These are phyloP conservation scores for Melipona bicolor DNA, from an alignment of 2,888 invertebrate species.

Conservation along the genomic window DNA sequence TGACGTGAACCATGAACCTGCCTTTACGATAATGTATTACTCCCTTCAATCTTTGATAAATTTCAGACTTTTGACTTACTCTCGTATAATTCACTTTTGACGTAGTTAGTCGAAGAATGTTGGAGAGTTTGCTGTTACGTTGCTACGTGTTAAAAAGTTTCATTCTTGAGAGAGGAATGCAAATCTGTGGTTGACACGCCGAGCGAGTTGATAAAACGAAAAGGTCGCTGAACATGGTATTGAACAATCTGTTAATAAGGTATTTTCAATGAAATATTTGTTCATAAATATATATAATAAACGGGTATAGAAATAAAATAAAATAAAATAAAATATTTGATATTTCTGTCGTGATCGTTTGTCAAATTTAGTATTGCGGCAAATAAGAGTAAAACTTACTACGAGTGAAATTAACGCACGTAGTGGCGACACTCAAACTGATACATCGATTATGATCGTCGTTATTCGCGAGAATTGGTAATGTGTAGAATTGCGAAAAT, in stretches of 20 bases:
- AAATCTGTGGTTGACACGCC: neutral
- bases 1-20: neutral
- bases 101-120: neutral
- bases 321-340: neutral
- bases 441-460: conserved; percentile 34
- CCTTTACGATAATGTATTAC: neutral
- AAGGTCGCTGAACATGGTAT: no score
- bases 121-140: neutral
- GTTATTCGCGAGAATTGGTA: conserved; percentile 45
- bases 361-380: neutral
- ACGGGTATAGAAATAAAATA: no score
- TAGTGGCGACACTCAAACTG: conserved; percentile 11
- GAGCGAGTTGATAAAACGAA: no score
- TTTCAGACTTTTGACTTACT: neutral
- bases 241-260: no score
- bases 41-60: neutral
- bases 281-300: neutral
- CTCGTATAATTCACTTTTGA: neutral
- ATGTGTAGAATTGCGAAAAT: conserved; percentile 28
- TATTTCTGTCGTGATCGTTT: neutral
- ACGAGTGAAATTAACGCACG: conserved; percentile 32
- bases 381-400: neutral
- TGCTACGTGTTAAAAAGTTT: neutral
- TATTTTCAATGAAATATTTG: neutral
- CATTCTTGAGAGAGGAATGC: neutral